Base-by-base conservation (phyloP, 2,888 invertebrate species). In the Nymphalis polychloros region DNA sequence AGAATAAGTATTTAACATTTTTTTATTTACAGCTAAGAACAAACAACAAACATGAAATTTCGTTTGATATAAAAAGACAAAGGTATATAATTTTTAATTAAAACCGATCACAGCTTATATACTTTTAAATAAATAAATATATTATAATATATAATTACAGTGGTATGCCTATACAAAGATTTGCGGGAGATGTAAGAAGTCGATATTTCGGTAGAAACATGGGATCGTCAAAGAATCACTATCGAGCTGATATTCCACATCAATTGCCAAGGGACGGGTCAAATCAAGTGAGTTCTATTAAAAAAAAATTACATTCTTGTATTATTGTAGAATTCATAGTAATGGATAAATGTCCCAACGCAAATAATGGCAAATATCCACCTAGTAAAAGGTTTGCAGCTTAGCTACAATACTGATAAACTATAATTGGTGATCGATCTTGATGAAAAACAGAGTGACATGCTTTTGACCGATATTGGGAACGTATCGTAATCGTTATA, bases 121-220 rank as follows among this genome's bases (percentile, higher is more conserved):
- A n/a, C 17, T 17, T 48, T 4, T 48, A 4, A 2, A n/a, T n/a
- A n/a, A 7, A 17, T 48, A 48, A 4, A 52, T 52, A 23, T 10
- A 23, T 20, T 13, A 13, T 27, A 16, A 20, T 23, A 13, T 23
- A 23, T 49, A 17, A 13, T 67, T 66, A 20, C 41, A 71, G 66
- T 20, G 49, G 20, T 23, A 19, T 53, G 23, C 48, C 47, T 16
- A 31, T 27, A 8, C 67, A 61, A 67, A 67, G 46, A 49, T 52
- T 63, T 23, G 63, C 55, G 48, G 27, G 13, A 31, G 70, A 70
- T 52, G 67, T 70, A 0, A 63, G 48, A 55, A 59, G 49, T 16
- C 59, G 70, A 31, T 63, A 61, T 60, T 70, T 70, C 49, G 55
- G 46, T 46, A 1, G 8, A 8, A 53, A 61, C 41, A 55, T n/a